A percentile compares a stretch with the other conserved stretches of the same genome.
These are phyloP conservation scores for Dendrolimus punctatus DNA, from an alignment of 1,140 invertebrate genomes.

Conservation along the genomic window DNA sequence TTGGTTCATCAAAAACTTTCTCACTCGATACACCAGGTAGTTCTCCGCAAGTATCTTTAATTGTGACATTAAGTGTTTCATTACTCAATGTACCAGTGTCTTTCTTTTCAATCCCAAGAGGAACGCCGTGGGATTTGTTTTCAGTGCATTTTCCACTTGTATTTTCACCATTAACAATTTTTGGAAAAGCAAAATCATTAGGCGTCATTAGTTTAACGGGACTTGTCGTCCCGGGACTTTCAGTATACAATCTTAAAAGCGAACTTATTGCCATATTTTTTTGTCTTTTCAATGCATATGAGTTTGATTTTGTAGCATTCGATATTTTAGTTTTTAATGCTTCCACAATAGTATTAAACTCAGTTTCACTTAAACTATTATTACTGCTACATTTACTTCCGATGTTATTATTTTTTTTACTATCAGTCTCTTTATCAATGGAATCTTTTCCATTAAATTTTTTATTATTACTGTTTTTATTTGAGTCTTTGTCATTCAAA, in stretches of 20 bases:
- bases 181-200: conserved; percentile 15
- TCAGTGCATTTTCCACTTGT: background rate
- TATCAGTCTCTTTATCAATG: conserved; percentile 8
- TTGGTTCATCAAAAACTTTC: no score
- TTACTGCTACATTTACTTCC: background rate
- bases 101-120: no score
- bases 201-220: conserved; percentile 25
- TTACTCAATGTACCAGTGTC: no score
- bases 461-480: no score
- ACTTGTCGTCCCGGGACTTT: conserved; percentile 1
- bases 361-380: conserved; percentile 6
- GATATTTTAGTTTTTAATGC: conserved; percentile 29
- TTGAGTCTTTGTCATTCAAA: no score
- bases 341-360: conserved; percentile 22
- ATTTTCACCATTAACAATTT: background rate
- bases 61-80: no score
- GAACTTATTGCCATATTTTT: conserved; percentile 40
- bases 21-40: no score
- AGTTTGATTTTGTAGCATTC: conserved; percentile 14
- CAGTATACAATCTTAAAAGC: conserved; percentile 28
- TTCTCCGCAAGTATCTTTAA: no score
- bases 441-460: no score
- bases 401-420: background rate
- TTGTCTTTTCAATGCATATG: conserved; percentile 27
- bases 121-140: background rate